phyloP scores from a whole-genome alignment of 2,888 invertebrate genomes.

The Andrena praecox region DNA sequence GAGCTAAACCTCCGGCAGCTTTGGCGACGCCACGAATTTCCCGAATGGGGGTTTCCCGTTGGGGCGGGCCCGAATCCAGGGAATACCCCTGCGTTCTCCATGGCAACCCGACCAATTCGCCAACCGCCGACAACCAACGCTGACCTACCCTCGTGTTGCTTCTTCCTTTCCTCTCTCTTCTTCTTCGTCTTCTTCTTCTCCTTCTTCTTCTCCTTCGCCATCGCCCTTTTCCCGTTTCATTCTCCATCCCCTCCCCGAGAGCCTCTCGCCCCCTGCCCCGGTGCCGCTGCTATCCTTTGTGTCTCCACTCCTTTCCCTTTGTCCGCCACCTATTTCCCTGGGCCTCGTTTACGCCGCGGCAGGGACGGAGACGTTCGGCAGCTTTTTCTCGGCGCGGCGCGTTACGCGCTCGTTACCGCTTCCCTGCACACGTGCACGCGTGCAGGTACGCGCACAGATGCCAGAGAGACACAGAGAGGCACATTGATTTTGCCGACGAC shows the following conservation, averaged over 20 bases:
- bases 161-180: conserved; percentile 44
- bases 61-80: conserved; percentile 77
- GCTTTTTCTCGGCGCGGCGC: neutral
- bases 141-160: conserved; percentile 74
- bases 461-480: conserved; percentile 39
- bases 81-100: conserved; percentile 81
- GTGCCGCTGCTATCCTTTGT: conserved; percentile 56
- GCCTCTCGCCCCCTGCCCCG: conserved; percentile 18
- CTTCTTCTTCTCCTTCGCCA: conserved; percentile 7
- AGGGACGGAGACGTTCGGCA: neutral
- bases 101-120: conserved; percentile 84
- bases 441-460: no score
- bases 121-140: conserved; percentile 81
- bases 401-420: no score
- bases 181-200: no score
- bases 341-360: conserved; percentile 51
- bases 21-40: conserved; percentile 82
- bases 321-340: conserved; percentile 34
- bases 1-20: conserved; percentile 75
- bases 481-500: conserved; percentile 84
- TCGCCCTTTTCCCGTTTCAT: conserved; percentile 9
- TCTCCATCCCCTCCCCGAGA: neutral
- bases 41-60: conserved; percentile 83
- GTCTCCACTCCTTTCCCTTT: conserved; percentile 37
- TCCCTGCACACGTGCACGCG: no score